Evolutionary conservation across 2,113 vertebrate genomes (phyloP).

Genomic region (Odontophorus gujanensis): DNA sequence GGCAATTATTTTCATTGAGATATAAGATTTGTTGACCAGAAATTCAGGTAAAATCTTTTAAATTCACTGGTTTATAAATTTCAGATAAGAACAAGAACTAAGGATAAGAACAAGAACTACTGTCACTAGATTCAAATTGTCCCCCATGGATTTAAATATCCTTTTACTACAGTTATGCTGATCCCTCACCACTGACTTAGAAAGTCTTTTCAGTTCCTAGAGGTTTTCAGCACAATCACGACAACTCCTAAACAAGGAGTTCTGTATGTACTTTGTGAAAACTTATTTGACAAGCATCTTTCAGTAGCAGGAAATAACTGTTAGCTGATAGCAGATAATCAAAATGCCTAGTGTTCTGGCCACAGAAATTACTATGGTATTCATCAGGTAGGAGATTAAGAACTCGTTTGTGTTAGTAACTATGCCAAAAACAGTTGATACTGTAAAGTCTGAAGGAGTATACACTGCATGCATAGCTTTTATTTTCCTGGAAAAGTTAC

Average conservation of each 20-base stretch:
- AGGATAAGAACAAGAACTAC: neutral
- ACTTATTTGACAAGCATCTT: slow-evolving; percentile 41
- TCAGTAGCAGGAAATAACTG: slow-evolving; percentile 61
- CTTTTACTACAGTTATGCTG: neutral
- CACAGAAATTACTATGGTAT: slow-evolving; percentile 47
- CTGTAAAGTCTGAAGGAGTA: slow-evolving; percentile 41
- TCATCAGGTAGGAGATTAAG: slow-evolving; percentile 56
- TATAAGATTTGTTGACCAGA: neutral
- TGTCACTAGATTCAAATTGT: neutral
- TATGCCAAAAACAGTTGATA: slow-evolving; percentile 52
- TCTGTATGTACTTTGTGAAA: slow-evolving; percentile 32
- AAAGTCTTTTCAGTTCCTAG: neutral
- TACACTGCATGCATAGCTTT: slow-evolving; percentile 37
- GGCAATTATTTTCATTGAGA: neutral
- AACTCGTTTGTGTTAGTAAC: slow-evolving; percentile 14
- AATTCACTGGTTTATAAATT: neutral
- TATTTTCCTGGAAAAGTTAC: slow-evolving; percentile 70
- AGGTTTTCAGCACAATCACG: neutral
- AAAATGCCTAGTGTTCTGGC: slow-evolving; percentile 50
- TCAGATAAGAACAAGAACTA: neutral
- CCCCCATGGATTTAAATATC: neutral
- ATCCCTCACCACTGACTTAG: neutral
- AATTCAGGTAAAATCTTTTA: neutral
- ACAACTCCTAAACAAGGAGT: slow-evolving; percentile 17
- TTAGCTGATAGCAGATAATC: slow-evolving; percentile 47